Evolutionary conservation across 2,888 invertebrate species (phyloP).

Genomic region (Lumbricus terrestris): DNA sequence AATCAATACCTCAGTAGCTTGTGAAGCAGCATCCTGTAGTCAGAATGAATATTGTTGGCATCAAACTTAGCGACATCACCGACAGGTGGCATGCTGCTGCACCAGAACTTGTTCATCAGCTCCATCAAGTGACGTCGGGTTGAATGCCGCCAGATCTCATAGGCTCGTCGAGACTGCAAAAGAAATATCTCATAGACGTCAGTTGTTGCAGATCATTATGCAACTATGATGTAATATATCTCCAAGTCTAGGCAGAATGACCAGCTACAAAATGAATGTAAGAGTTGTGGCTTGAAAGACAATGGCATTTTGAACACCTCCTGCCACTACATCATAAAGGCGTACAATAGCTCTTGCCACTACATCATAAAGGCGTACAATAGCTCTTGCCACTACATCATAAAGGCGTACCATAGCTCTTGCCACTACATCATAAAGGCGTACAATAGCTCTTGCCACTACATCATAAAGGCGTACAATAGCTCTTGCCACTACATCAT

Average conservation of each 20-base stretch:
- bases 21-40: slow-evolving; percentile 12
- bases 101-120: slow-evolving; percentile 17
- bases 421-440: too few relatives aligned
- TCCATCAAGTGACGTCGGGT: background rate
- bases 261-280: background rate
- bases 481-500: slow-evolving; percentile 3
- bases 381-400: too few relatives aligned
- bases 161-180: background rate
- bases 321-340: background rate
- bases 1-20: background rate
- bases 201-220: background rate
- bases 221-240: too few relatives aligned
- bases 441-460: background rate
- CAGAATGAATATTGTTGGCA: background rate
- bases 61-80: slow-evolving; percentile 5
- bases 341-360: too few relatives aligned
- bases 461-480: too few relatives aligned
- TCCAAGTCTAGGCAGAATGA: background rate
- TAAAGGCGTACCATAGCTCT: too few relatives aligned
- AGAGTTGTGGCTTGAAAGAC: background rate
- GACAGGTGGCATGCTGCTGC: background rate
- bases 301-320: background rate
- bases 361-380: too few relatives aligned
- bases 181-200: background rate
- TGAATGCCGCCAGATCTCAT: background rate